phyloP scores from a whole-genome alignment of 53 echinoderm and acorn worm species.

The Pentamera pediparva region DNA sequence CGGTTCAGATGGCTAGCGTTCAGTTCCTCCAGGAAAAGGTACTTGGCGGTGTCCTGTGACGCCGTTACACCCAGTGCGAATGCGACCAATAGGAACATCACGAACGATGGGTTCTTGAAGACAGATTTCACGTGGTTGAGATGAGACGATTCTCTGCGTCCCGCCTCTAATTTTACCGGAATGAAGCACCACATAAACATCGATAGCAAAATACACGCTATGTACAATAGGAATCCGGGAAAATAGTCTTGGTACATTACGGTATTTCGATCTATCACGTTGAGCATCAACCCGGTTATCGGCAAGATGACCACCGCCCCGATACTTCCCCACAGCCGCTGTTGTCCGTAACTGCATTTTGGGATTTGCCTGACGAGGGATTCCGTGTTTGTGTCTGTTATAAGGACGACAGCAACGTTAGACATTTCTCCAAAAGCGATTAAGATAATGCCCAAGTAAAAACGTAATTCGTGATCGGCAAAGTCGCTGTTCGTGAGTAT shows the following conservation, averaged over 20 bases:
- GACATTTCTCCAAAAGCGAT: neutral
- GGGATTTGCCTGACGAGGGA: neutral
- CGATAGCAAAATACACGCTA: neutral
- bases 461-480: neutral
- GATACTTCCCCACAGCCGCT: neutral
- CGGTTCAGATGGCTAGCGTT: neutral
- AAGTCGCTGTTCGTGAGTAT: neutral
- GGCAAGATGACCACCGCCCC: neutral
- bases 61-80: constrained; percentile 2
- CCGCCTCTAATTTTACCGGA: neutral
- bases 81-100: neutral
- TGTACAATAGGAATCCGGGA: neutral
- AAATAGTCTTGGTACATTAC: neutral
- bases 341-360: neutral
- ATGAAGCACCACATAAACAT: neutral
- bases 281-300: neutral
- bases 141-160: neutral
- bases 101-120: neutral
- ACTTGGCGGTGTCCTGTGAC: neutral
- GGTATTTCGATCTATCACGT: neutral
- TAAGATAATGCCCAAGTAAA: neutral
- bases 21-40: constrained; percentile 4
- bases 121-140: neutral
- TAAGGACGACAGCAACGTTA: neutral
- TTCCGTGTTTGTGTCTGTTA: neutral